Conservation (phyloP, 2,888 invertebrate species). For the Scrobipalpa costella region DNA sequence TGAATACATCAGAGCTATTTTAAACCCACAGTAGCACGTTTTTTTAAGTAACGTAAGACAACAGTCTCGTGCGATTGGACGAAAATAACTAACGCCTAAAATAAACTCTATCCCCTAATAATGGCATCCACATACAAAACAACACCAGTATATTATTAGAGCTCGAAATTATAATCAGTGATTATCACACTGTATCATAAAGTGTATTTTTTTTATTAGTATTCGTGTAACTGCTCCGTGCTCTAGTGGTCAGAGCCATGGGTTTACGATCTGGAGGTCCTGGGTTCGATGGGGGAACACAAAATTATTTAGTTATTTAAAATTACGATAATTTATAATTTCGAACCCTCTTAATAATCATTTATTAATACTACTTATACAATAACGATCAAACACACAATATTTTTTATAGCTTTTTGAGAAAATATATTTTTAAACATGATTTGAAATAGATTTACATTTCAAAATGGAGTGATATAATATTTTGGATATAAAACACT, state of each 20-base stretch:
- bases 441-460: constrained; percentile 27
- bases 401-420: constrained; percentile 20
- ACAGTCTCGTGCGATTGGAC: constrained; percentile 13
- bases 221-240: too few species aligned
- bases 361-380: constrained; percentile 4
- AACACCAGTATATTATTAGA: neutral
- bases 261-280: too few species aligned
- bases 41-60: constrained; percentile 6
- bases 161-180: neutral
- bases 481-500: constrained; percentile 24
- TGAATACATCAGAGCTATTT: neutral
- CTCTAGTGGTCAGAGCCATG: too few species aligned
- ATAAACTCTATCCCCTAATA: constrained; percentile 12
- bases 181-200: too few species aligned
- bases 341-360: neutral
- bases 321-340: too few species aligned
- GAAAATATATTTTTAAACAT: constrained; percentile 24
- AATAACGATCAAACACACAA: neutral
- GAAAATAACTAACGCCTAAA: constrained; percentile 27
- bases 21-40: neutral
- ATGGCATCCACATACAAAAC: constrained; percentile 13
- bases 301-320: too few species aligned
- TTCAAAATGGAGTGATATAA: constrained; percentile 24
- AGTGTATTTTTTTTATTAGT: too few species aligned
- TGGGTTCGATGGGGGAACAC: too few species aligned